phyloP scores from a whole-genome alignment of 2,797 vertebrate species.

The Darevskia nairensis region DNA sequence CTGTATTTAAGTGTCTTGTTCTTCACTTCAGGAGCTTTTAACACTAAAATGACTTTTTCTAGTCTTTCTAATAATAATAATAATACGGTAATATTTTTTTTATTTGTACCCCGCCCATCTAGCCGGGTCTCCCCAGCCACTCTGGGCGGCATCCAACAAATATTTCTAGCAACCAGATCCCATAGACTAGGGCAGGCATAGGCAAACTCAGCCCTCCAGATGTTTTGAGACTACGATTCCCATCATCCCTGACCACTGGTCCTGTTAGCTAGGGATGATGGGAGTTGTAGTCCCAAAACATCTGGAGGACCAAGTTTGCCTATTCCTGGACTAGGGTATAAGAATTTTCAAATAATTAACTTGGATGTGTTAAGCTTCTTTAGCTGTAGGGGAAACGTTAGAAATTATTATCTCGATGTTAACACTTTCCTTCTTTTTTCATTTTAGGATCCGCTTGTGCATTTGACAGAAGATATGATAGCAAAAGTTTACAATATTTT shows the following conservation, averaged over 20 bases:
- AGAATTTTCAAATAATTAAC: background rate
- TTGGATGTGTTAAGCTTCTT: background rate
- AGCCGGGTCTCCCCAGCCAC: too few relatives aligned
- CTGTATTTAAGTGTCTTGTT: background rate
- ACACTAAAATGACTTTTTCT: background rate
- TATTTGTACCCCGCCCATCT: too few relatives aligned
- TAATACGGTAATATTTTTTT: too few relatives aligned
- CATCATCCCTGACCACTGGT: too few relatives aligned
- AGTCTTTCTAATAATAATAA: too few relatives aligned
- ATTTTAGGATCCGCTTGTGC: constrained; percentile 89
- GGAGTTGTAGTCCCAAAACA: too few relatives aligned
- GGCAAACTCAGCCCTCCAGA: too few relatives aligned
- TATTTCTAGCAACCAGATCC: background rate
- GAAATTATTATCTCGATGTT: background rate
- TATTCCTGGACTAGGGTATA: too few relatives aligned
- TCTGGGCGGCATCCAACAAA: too few relatives aligned
- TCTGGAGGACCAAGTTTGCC: too few relatives aligned
- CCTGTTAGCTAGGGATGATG: too few relatives aligned
- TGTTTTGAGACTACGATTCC: too few relatives aligned
- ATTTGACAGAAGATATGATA: constrained; percentile 89
- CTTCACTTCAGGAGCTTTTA: background rate
- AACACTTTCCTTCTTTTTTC: constrained; percentile 7
- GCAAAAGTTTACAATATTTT: constrained; percentile 90
- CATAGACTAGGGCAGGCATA: background rate
- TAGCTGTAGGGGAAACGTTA: background rate